Base-by-base conservation (phyloP, 2,797 vertebrate genomes). In the Melanogrammus aeglefinus region DNA sequence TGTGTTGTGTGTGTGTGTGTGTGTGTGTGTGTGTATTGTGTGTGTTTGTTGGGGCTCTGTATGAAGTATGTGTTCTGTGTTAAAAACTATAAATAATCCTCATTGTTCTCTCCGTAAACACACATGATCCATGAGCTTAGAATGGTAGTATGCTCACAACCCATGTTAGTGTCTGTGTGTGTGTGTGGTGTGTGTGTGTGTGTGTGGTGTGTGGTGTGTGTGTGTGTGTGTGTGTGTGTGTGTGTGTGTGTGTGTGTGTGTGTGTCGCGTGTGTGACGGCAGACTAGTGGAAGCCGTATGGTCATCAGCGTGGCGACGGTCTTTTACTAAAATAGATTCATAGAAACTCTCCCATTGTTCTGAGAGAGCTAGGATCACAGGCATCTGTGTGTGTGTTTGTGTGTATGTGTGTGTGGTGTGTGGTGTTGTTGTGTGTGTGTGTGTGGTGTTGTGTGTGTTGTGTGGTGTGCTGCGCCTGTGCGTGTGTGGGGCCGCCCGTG, bases 401-500 rank as follows among this genome's bases (percentile, higher is more conserved):
- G 4, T 51, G 47, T 18, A 16, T 51, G 21, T 75, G 29, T 35
- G 75, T 75, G 66, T 82, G 29, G 76, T 76, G 27, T 31, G 71
- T 35, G 71, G n/a, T n/a, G n/a, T n/a, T n/a, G n/a, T n/a, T 72
- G 39, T 6, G 47, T 51, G 16, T 18, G 47, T 51, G 47, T 18
- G 47, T 21, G 16, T 21, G 18, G 47, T 18, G 76, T 75, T 66
- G 31, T 3, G 10, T 70, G 63, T 51, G n/a, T 36, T 41, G n/a
- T 31, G 73, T 21, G 38, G 24, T 73, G 44, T 38, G 72, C n/a
- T n/a, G n/a, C n/a, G n/a, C n/a, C n/a, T n/a, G 75, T 75, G 27
- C 66, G 21, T 75, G 29, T 35, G 75, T 75, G 66, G n/a, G n/a
- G n/a, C n/a, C n/a, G n/a, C n/a, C n/a, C 80, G 29, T 78, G 76